Base-by-base conservation (phyloP, 2,797 vertebrate species). In the Crax fasciolata region DNA sequence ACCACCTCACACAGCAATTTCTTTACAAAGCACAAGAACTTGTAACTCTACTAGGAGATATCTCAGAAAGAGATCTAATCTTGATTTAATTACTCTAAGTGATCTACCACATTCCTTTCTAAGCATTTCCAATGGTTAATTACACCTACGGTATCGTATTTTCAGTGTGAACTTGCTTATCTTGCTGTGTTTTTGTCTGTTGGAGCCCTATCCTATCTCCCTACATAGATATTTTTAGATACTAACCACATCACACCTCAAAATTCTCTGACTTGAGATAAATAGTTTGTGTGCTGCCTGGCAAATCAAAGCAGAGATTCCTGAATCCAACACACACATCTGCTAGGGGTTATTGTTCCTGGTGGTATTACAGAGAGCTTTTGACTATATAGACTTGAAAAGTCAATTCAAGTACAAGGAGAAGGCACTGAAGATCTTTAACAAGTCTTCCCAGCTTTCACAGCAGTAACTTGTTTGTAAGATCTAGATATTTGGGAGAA, bases 21-120 rank as follows among this genome's bases (percentile, higher is more conserved):
- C 89, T 96, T 66, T 87, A 87, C 66, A 89, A 94, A 96, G 93
- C 84, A 75, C 79, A 81, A 94, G 89, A 96, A 96, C 94, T 96
- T 90, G 92, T 94, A 96, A 49, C 59, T 95, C 92, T 91, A 65
- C 62, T 84, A 92, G 73, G 62, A 89, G 85, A 88, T 79, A 93
- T 76, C 92, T 94, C 91, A 96, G 87, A 88, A 93, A 67, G 58
- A 93, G 91, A 96, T 94, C 59, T 94, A 95, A 95, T 94, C 95
- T 95, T 78, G 79, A 78, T 76, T 96, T 96, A 96, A 97, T 97
- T 96, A 96, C 84, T 90, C 84, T 65, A 48, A 93, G 66, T 61
- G 84, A 96, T 92, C 94, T 81, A 91, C 94, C 92, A 81, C 95
- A 96, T 95, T 96, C 87, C 87, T 91, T 84, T 83, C 89, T 57